Evolutionary conservation across 2,113 vertebrate species (phyloP).

Genomic region (Saguinus imperator): DNA sequence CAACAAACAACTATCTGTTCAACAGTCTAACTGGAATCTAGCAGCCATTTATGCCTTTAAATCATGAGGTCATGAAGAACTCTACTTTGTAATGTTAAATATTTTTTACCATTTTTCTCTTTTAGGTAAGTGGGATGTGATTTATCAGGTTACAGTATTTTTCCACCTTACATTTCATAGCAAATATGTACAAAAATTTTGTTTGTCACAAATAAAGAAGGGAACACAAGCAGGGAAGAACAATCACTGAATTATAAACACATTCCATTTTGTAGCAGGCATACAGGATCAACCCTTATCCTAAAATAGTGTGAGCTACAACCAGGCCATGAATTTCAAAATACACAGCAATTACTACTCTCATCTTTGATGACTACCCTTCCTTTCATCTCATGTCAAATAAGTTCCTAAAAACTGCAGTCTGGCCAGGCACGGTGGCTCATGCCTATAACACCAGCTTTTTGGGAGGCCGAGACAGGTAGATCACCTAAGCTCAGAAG

Average conservation of each 20-base stretch:
- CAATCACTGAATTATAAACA: neutral
- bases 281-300: slow-evolving; percentile 23
- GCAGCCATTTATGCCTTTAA: neutral
- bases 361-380: slow-evolving; percentile 19
- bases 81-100: neutral
- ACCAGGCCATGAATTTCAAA: neutral
- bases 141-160: neutral
- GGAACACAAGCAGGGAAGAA: neutral
- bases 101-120: slow-evolving; percentile 36
- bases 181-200: neutral
- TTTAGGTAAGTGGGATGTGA: slow-evolving; percentile 6
- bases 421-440: too few species aligned
- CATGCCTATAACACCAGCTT: too few species aligned
- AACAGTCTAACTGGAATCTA: neutral
- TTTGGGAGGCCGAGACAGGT: too few species aligned
- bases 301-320: neutral
- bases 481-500: too few species aligned
- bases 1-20: neutral
- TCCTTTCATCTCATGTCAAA: slow-evolving; percentile 12
- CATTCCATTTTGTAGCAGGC: slow-evolving; percentile 5
- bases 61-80: neutral
- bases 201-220: slow-evolving; percentile 2
- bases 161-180: neutral
- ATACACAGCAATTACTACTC: slow-evolving; percentile 30
- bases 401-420: slow-evolving; percentile 28